Evolutionary conservation across 64 coral and sea anemone species (phyloP), one percentile per base, ranked within the genome.

Genomic region (Dendrophyllia cribrosa): DNA sequence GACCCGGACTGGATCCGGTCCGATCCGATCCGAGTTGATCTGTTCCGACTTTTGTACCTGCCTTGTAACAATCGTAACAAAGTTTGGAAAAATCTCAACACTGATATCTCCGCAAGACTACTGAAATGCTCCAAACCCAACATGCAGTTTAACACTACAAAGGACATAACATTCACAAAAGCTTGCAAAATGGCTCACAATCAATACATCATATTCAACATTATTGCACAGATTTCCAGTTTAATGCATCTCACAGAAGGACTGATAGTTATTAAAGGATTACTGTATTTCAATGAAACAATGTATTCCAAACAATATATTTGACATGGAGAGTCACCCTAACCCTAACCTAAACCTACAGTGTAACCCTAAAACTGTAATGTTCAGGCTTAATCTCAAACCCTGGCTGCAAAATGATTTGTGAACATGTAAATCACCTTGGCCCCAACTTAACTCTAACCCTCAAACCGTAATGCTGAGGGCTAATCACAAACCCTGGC

Each of bases 71-170:
- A 74, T 74, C 19, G 12, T 16, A 74, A 74, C 70, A 9, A 74
- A 22, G 70, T 73, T 73, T 20, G 70, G 70, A 73, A 73, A 73
- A 11, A 23, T 74, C 70, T 74, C 70, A 74, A 21, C 19, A 74
- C 70, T 74, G 15, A 74, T 74, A 74, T 74, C 70, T 74, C 70
- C 70, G 19, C 3, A 74, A 74, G 70, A 74, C 70, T 74, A 74
- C 3, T 74, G 13, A 74, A 74, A 7, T 74, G 70, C 70, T 74
- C 70, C 70, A 74, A 74, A 74, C 70, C 70, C 70, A 24, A 15
- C 14, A 21, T 74, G 70, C 23, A 74, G 16, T 74, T 74, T 0
- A n/a, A 21, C n/a, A n/a, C 70, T 74, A 16, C 70, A 74, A 21
- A 58, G 0, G 55, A 58, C 55, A 58, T 34, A 2, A 58, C 55